Evolutionary conservation across 2,113 vertebrate species (phyloP).

Genomic region (Gallinago jamesoni): DNA sequence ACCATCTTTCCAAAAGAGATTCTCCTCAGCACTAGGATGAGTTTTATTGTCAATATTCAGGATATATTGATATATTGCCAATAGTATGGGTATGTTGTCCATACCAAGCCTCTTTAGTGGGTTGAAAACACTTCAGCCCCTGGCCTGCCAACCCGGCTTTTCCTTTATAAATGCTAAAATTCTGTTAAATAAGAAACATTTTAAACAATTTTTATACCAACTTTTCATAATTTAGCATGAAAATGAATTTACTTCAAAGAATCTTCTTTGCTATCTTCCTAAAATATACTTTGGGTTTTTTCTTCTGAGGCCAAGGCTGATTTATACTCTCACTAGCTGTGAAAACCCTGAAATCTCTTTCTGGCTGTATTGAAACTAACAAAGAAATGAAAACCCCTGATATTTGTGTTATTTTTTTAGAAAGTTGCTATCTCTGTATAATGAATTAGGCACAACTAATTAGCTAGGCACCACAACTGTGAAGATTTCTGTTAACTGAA

Average conservation of each 20-base stretch:
- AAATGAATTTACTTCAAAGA: conserved; percentile 4
- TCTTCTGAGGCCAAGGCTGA: background rate
- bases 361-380: background rate
- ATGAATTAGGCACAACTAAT: conserved; percentile 61
- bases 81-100: background rate
- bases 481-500: conserved; percentile 57
- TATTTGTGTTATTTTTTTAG: conserved; percentile 28
- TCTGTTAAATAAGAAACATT: background rate
- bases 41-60: background rate
- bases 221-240: background rate
- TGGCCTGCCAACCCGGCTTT: background rate
- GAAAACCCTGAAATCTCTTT: conserved; percentile 5
- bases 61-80: background rate
- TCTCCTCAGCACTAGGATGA: background rate
- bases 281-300: background rate
- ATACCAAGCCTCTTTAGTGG: background rate
- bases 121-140: background rate
- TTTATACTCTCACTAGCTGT: background rate
- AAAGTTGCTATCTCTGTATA: conserved; percentile 31
- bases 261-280: background rate
- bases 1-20: background rate
- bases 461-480: conserved; percentile 1
- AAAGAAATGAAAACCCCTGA: background rate
- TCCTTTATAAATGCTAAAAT: background rate
- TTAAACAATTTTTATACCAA: background rate